These are phyloP conservation scores for Sylvia borin DNA, from an alignment of 2,797 vertebrate genomes.

Conservation along the genomic window DNA sequence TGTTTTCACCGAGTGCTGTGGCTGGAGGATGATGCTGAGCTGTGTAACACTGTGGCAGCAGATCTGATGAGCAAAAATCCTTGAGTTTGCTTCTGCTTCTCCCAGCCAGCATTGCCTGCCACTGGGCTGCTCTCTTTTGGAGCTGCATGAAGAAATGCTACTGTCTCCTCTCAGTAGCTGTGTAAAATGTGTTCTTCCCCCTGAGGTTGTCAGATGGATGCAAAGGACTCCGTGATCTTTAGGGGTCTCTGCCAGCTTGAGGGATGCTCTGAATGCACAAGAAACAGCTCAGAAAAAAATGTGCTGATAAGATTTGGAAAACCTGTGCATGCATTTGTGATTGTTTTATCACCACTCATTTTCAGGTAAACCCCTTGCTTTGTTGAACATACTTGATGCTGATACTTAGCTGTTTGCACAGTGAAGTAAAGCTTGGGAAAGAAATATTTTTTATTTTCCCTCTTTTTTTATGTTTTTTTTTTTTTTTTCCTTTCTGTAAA, in stretches of 20 bases:
- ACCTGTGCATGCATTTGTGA: not conserved
- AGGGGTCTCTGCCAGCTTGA: not conserved
- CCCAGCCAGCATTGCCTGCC: not conserved
- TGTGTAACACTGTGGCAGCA: not conserved
- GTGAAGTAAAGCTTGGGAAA: not conserved
- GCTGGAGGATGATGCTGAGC: not conserved
- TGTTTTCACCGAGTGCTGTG: rapidly evolving
- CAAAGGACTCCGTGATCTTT: rapidly evolving
- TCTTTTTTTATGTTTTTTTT: too few species aligned
- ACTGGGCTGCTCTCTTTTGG: not conserved
- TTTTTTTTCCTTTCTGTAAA: not conserved
- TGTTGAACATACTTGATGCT: not conserved
- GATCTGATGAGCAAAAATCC: not conserved
- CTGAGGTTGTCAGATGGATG: not conserved
- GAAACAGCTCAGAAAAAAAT: not conserved
- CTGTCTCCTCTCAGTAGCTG: not conserved
- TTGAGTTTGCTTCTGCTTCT: not conserved
- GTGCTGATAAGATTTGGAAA: not conserved
- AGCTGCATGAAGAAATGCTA: not conserved
- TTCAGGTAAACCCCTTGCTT: not conserved
- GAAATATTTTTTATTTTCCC: rapidly evolving
- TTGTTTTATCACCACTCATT: not conserved
- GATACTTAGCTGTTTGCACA: not conserved
- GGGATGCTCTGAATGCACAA: not conserved
- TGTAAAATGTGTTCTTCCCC: not conserved